These are phyloP conservation scores for Erebia ligea DNA, from an alignment of 2,888 invertebrate genomes.

Conservation along the genomic window DNA sequence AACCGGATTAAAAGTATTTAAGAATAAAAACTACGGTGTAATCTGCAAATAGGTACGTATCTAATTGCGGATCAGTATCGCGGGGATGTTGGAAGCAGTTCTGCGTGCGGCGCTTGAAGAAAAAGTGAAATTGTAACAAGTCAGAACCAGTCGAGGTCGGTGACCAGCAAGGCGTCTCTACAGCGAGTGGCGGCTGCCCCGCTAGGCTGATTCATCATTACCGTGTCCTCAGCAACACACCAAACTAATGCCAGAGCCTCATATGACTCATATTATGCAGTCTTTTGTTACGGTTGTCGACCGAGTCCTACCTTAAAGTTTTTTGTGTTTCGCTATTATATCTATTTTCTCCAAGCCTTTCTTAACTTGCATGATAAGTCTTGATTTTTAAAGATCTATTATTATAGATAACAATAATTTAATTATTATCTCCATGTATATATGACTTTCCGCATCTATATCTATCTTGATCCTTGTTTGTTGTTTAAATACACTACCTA, in stretches of 20 bases:
- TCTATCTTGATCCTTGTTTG: too few species aligned
- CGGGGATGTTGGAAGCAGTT: slow-evolving; percentile 36
- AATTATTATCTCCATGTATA: too few species aligned
- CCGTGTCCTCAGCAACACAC: slow-evolving; percentile 53
- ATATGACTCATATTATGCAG: slow-evolving; percentile 51
- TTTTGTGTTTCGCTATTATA: not conserved
- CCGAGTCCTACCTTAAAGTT: not conserved
- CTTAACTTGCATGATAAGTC: too few species aligned
- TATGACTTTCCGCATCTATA: too few species aligned
- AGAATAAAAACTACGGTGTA: slow-evolving; percentile 17
- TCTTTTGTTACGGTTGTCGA: slow-evolving; percentile 42
- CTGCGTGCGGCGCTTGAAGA: slow-evolving; percentile 51
- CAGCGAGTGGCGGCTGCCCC: slow-evolving; percentile 61
- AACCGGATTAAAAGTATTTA: slow-evolving; percentile 29
- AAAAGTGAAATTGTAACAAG: slow-evolving; percentile 81
- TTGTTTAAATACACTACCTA: too few species aligned
- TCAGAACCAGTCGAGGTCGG: slow-evolving; percentile 78
- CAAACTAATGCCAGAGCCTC: slow-evolving; percentile 47
- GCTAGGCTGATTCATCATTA: slow-evolving; percentile 70
- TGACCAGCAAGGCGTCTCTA: slow-evolving; percentile 66
- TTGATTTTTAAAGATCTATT: too few species aligned
- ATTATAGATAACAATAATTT: too few species aligned
- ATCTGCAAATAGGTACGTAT: slow-evolving; percentile 17
- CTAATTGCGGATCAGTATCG: slow-evolving; percentile 32
- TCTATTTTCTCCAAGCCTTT: too few species aligned